Percentiles rank a stretch among this genome's conserved stretches.
Conservation (phyloP, 2,797 vertebrate genomes). For the Acanthornis magna region DNA sequence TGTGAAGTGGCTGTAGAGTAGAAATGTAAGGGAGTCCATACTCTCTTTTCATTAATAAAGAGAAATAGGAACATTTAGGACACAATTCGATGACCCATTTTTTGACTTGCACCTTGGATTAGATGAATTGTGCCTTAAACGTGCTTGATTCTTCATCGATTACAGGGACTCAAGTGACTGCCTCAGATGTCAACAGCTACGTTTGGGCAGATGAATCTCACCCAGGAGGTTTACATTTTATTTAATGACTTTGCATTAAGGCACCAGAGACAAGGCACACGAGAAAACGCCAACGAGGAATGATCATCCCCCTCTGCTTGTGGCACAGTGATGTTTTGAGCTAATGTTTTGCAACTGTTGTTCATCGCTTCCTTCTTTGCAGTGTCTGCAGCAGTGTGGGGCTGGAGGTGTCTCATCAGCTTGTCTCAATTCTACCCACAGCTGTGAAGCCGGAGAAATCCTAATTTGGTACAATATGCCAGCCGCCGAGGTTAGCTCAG, state of each 20-base stretch:
- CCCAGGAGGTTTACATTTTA: constrained; percentile 28
- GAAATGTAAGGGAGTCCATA: neutral
- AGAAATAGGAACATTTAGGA: neutral
- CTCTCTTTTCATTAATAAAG: neutral
- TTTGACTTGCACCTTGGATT: constrained; percentile 16
- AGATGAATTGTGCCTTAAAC: constrained; percentile 13
- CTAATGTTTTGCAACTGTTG: neutral
- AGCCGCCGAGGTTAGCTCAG: constrained; percentile 4
- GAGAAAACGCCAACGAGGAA: neutral
- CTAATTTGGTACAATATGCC: constrained; percentile 2
- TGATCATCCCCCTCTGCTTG: neutral
- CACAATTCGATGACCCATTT: neutral
- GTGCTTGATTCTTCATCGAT: neutral
- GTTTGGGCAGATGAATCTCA: constrained; percentile 43
- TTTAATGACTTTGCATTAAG: constrained; percentile 10
- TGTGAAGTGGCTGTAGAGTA: neutral
- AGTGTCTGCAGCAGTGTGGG: neutral
- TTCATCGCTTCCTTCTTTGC: neutral
- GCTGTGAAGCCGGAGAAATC: neutral
- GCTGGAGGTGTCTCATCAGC: neutral
- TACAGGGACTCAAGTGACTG: neutral
- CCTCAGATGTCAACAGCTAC: constrained; percentile 14
- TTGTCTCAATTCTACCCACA: neutral
- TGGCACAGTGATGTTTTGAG: neutral
- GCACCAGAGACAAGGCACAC: neutral